Percentiles rank a stretch among this genome's conserved stretches.
These are phyloP conservation scores for Matsumurasca onukii DNA, from an alignment of 1,140 invertebrate species.

Conservation along the genomic window DNA sequence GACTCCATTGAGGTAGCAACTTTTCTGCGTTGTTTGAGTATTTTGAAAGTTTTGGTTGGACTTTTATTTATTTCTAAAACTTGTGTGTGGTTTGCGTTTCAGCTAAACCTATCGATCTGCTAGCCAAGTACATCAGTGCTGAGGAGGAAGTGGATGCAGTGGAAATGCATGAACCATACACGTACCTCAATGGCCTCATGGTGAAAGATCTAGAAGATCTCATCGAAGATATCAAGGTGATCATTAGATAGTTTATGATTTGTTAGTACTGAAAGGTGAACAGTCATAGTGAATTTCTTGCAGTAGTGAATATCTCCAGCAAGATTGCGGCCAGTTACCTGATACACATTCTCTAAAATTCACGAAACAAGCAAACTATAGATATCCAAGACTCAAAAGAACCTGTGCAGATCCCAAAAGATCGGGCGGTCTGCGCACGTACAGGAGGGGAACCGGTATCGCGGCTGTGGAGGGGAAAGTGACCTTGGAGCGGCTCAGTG, in stretches of 20 bases:
- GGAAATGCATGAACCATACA: slow-evolving; percentile 98
- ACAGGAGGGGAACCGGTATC: too few species aligned
- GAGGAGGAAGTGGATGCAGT: slow-evolving; percentile 90
- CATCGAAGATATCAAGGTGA: slow-evolving; percentile 91
- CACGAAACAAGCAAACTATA: too few species aligned
- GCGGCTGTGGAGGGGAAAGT: too few species aligned
- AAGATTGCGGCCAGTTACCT: too few species aligned
- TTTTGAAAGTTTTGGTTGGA: neutral
- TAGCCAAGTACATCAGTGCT: slow-evolving; percentile 94
- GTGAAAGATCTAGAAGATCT: slow-evolving; percentile 96
- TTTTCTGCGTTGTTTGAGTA: neutral
- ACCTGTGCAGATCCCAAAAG: too few species aligned
- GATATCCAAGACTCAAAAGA: too few species aligned
- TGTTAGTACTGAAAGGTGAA: too few species aligned
- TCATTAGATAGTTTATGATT: neutral
- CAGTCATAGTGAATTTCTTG: too few species aligned
- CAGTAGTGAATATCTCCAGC: too few species aligned
- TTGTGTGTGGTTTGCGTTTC: slow-evolving; percentile 35
- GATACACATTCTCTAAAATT: too few species aligned
- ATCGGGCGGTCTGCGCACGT: too few species aligned
- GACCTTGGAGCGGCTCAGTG: too few species aligned
- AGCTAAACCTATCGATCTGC: slow-evolving; percentile 97
- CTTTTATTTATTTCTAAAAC: neutral
- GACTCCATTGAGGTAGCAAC: neutral
- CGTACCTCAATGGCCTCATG: slow-evolving; percentile 89